These are phyloP conservation scores for Brachystomella parvula DNA, from an alignment of 1,140 invertebrate genomes.

Conservation along the genomic window DNA sequence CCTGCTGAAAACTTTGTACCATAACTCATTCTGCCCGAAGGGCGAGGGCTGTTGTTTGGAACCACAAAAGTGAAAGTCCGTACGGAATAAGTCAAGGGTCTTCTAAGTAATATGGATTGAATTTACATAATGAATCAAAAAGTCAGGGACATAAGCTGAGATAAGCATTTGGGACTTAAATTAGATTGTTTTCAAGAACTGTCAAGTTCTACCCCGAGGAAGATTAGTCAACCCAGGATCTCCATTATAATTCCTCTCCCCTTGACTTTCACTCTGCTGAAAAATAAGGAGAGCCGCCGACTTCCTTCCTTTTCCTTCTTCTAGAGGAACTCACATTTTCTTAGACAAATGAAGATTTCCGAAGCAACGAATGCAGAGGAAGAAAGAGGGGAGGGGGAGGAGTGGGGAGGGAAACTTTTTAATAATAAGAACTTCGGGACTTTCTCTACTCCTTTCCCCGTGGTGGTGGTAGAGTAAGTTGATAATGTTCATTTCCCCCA, in stretches of 20 bases:
- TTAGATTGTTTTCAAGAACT: not conserved
- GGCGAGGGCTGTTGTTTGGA: not conserved
- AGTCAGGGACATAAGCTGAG: not conserved
- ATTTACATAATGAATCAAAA: constrained; percentile 2
- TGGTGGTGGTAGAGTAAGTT: too few species aligned
- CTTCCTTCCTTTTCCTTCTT: constrained; percentile 1
- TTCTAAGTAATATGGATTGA: not conserved
- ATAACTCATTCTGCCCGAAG: too few species aligned
- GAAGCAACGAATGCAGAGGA: not conserved
- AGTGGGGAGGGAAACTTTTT: not conserved
- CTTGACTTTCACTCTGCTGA: not conserved
- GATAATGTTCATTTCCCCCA: too few species aligned
- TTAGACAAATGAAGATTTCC: not conserved
- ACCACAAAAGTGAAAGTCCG: not conserved
- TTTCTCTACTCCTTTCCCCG: too few species aligned
- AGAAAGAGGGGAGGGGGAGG: not conserved
- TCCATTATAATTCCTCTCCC: not conserved
- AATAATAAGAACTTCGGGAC: too few species aligned
- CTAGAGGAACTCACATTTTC: not conserved
- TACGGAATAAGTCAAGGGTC: not conserved
- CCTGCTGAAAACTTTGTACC: too few species aligned
- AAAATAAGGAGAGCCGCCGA: not conserved
- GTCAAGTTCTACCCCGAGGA: not conserved
- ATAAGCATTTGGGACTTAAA: not conserved
- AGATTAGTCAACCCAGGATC: not conserved